These are phyloP conservation scores for Caenorhabditis brenneri DNA, from an alignment of 1,140 invertebrate genomes.

Conservation along the genomic window DNA sequence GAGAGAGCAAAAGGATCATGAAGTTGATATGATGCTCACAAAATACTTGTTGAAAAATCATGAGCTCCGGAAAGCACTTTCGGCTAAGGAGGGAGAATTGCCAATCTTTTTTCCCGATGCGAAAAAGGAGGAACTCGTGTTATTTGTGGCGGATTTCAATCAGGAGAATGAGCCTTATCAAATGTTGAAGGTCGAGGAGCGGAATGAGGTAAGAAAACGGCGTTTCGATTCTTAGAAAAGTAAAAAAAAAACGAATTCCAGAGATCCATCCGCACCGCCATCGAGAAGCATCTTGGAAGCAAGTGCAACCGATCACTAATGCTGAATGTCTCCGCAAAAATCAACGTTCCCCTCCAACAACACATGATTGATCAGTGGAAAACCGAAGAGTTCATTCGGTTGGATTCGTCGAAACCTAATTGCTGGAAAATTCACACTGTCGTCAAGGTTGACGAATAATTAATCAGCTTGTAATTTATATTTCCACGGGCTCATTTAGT, in stretches of 20 bases:
- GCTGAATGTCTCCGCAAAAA: neutral
- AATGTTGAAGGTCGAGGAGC: neutral
- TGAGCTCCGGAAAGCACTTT: too few species aligned
- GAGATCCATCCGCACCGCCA: neutral
- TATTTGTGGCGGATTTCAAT: neutral
- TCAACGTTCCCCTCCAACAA: neutral
- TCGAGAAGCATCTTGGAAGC: neutral
- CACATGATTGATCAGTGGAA: constrained; percentile 2
- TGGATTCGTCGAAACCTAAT: neutral
- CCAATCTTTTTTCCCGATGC: constrained; percentile 1
- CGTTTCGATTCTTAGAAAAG: neutral
- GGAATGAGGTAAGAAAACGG: neutral
- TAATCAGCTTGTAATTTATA: neutral
- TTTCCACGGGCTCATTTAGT: too few species aligned
- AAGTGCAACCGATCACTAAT: neutral
- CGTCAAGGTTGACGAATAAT: neutral
- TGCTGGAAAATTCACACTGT: neutral
- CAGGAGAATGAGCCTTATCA: neutral
- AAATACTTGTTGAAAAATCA: neutral
- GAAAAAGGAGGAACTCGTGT: neutral
- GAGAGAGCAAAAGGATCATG: neutral
- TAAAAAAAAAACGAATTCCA: neutral
- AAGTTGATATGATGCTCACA: neutral
- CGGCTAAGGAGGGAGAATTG: neutral
- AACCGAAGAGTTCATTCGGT: neutral